These are phyloP conservation scores for Merodon equestris DNA, from an alignment of 2,888 invertebrate species.

Conservation along the genomic window DNA sequence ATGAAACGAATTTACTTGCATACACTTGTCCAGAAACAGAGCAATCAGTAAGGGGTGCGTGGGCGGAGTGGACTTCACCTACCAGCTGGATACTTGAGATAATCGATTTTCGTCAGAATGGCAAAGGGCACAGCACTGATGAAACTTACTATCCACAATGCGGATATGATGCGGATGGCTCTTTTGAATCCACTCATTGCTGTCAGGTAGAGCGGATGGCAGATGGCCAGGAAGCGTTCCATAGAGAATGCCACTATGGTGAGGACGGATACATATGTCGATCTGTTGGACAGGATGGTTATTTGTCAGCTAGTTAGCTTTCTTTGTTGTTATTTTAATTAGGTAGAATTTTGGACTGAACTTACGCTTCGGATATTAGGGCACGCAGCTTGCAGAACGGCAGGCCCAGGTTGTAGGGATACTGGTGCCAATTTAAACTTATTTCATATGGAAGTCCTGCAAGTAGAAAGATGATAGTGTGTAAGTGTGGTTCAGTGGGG, in stretches of 20 bases:
- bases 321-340: background rate
- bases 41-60: too few species aligned
- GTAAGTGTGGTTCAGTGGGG: too few species aligned
- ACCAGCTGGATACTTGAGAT: slow-evolving; percentile 86
- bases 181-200: slow-evolving; percentile 90
- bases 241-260: slow-evolving; percentile 95
- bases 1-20: background rate
- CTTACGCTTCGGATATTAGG: slow-evolving; percentile 92
- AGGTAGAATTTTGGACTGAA: slow-evolving; percentile 70
- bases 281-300: slow-evolving; percentile 80
- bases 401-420: slow-evolving; percentile 90
- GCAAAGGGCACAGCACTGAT: slow-evolving; percentile 89
- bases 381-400: slow-evolving; percentile 90
- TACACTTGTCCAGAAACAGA: background rate
- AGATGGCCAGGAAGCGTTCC: slow-evolving; percentile 94
- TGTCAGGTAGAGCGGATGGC: slow-evolving; percentile 91
- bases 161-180: slow-evolving; percentile 88
- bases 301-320: slow-evolving; percentile 11
- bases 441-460: slow-evolving; percentile 92
- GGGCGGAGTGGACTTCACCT: slow-evolving; percentile 74
- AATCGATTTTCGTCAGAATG: slow-evolving; percentile 86
- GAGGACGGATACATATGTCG: slow-evolving; percentile 93
- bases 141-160: slow-evolving; percentile 88
- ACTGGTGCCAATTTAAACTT: slow-evolving; percentile 91
- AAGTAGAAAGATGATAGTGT: slow-evolving; percentile 9